Evolutionary conservation across 2,888 invertebrate genomes (phyloP).

Genomic region (Lepidonotus clava): DNA sequence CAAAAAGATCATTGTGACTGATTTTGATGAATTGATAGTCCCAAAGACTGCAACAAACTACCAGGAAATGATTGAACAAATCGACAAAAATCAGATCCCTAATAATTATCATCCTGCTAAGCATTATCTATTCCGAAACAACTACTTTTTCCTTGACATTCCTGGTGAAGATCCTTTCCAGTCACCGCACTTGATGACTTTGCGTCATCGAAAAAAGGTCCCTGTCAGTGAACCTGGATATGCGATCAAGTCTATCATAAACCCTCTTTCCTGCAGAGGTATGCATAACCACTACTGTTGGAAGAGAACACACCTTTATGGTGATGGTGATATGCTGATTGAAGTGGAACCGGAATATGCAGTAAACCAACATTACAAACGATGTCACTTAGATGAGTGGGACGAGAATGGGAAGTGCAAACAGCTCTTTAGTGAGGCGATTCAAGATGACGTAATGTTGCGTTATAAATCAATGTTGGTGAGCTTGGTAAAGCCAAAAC

Average conservation of each 20-base stretch:
- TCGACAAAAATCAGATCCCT: slow-evolving; percentile 38
- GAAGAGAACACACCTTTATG: slow-evolving; percentile 39
- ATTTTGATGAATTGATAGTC: slow-evolving; percentile 61
- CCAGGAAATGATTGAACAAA: slow-evolving; percentile 54
- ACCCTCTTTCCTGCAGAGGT: slow-evolving; percentile 55
- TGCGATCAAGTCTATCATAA: slow-evolving; percentile 59
- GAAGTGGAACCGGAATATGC: slow-evolving; percentile 51
- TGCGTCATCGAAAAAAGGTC: slow-evolving; percentile 49
- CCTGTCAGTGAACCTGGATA: slow-evolving; percentile 54
- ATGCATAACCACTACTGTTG: slow-evolving; percentile 64
- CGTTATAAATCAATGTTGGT: background rate
- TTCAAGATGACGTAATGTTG: slow-evolving; percentile 46
- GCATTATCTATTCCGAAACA: slow-evolving; percentile 58
- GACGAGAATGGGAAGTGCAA: slow-evolving; percentile 28
- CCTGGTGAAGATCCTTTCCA: background rate
- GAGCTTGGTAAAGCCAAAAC: background rate
- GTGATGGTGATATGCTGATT: background rate
- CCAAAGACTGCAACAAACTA: slow-evolving; percentile 54
- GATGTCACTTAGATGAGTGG: slow-evolving; percentile 56
- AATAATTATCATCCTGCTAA: slow-evolving; percentile 12
- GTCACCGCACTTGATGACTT: slow-evolving; percentile 39
- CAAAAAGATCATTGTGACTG: slow-evolving; percentile 58
- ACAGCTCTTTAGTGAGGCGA: background rate
- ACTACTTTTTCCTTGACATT: slow-evolving; percentile 60
- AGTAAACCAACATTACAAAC: slow-evolving; percentile 59